phyloP scores from a whole-genome alignment of 2,888 invertebrate genomes.

The Cantharis flavilabris region DNA sequence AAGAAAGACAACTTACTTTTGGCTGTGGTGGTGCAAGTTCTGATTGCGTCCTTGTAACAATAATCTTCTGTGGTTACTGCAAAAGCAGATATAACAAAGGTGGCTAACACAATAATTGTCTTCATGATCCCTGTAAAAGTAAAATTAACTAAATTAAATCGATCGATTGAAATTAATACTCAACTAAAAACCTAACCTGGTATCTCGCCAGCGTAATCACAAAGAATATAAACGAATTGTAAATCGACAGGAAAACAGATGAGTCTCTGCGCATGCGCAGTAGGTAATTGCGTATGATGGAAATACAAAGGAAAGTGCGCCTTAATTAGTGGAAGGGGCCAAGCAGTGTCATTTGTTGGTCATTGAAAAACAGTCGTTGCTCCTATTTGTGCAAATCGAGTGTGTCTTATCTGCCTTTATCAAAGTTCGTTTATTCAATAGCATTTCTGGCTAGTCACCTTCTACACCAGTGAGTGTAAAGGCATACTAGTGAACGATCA shows the following conservation, averaged over 20 bases:
- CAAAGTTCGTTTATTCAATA: slow-evolving; percentile 7
- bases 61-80: slow-evolving; percentile 54
- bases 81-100: slow-evolving; percentile 54
- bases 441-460: slow-evolving; percentile 63
- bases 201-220: slow-evolving; percentile 58
- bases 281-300: slow-evolving; percentile 30
- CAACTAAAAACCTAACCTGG: slow-evolving; percentile 47
- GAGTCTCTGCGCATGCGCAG: slow-evolving; percentile 25
- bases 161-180: background rate
- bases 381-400: background rate
- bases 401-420: slow-evolving; percentile 16
- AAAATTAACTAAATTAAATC: slow-evolving; percentile 30
- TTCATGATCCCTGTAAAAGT: slow-evolving; percentile 63
- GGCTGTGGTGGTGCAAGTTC: slow-evolving; percentile 58
- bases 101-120: slow-evolving; percentile 58
- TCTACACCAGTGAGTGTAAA: slow-evolving; percentile 94
- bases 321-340: slow-evolving; percentile 24
- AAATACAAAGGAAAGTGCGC: slow-evolving; percentile 35
- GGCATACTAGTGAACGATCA: slow-evolving; percentile 58
- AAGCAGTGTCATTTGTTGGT: background rate
- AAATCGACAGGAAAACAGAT: background rate
- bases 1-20: slow-evolving; percentile 36
- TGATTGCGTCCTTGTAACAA: slow-evolving; percentile 65
- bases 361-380: background rate
- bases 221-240: slow-evolving; percentile 43